Conservation (phyloP, 2,888 invertebrate genomes). For the Antheraea assamensis region DNA sequence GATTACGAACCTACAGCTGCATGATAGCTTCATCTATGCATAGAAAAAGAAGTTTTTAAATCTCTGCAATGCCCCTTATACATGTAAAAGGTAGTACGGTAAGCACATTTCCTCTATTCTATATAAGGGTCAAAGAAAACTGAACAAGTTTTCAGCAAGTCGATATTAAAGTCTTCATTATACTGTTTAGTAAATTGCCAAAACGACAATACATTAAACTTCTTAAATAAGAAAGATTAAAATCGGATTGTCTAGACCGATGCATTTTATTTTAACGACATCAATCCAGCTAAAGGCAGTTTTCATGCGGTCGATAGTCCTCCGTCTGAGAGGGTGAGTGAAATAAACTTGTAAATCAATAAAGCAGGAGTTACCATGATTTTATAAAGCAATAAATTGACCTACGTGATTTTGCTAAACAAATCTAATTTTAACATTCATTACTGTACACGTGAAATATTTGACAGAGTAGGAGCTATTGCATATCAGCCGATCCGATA, state of each 20-base stretch:
- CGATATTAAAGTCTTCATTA: neutral
- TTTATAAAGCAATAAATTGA: neutral
- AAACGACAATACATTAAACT: neutral
- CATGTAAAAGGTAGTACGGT: too few species aligned
- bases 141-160: neutral
- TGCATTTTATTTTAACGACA: neutral
- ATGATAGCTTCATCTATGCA: too few species aligned
- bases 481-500: neutral
- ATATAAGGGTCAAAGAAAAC: neutral
- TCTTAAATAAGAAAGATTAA: neutral
- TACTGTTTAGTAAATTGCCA: neutral
- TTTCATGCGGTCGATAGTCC: neutral
- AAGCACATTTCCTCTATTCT: too few species aligned
- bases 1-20: too few species aligned
- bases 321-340: neutral
- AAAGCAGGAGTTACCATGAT: neutral
- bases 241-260: conserved; percentile 3
- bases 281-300: neutral
- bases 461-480: neutral
- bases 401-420: conserved; percentile 4
- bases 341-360: neutral
- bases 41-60: too few species aligned
- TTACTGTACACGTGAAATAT: neutral
- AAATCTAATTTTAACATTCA: conserved; percentile 5
- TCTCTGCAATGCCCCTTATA: too few species aligned